Conservation (phyloP, 1,140 invertebrate species). For the Eupeodes corollae region DNA sequence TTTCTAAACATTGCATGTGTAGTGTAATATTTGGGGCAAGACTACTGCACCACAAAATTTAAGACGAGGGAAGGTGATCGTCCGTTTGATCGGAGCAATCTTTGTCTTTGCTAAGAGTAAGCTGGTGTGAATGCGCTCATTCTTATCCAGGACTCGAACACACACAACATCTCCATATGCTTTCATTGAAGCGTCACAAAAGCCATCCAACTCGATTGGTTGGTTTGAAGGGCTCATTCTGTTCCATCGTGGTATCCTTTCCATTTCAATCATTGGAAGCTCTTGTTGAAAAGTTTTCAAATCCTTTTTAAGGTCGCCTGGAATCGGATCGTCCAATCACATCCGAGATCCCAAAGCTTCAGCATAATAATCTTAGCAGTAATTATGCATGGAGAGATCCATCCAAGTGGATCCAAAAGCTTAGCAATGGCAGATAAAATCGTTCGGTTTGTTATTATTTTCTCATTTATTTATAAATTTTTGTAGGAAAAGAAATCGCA, state of each 20-base stretch:
- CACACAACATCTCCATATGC: slow-evolving; percentile 4
- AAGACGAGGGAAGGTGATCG: no score
- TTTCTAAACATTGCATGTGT: no score
- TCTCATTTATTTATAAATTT: slow-evolving; percentile 18
- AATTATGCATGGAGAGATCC: slow-evolving; percentile 25
- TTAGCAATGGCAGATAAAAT: slow-evolving; percentile 25
- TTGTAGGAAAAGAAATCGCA: no score
- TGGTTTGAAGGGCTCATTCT: not conserved
- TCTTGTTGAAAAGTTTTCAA: slow-evolving; percentile 11
- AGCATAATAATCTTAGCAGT: slow-evolving; percentile 36
- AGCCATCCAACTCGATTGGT: slow-evolving; percentile 1
- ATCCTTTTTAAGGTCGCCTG: slow-evolving; percentile 8
- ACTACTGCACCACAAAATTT: no score
- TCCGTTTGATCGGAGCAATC: no score
- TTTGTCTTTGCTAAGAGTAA: no score
- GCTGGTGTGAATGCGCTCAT: no score
- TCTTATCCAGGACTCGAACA: not conserved
- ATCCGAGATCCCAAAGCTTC: slow-evolving; percentile 18
- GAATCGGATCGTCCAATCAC: slow-evolving; percentile 28
- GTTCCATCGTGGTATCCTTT: slow-evolving; percentile 2
- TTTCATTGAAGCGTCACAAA: not conserved
- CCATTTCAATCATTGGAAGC: not conserved
- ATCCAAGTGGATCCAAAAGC: slow-evolving; percentile 38
- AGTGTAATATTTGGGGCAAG: no score
- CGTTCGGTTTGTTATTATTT: slow-evolving; percentile 17